Evolutionary conservation across 2,888 invertebrate genomes (phyloP), one percentile per base, ranked within the genome.

Genomic region (Dryomyza anilis): DNA sequence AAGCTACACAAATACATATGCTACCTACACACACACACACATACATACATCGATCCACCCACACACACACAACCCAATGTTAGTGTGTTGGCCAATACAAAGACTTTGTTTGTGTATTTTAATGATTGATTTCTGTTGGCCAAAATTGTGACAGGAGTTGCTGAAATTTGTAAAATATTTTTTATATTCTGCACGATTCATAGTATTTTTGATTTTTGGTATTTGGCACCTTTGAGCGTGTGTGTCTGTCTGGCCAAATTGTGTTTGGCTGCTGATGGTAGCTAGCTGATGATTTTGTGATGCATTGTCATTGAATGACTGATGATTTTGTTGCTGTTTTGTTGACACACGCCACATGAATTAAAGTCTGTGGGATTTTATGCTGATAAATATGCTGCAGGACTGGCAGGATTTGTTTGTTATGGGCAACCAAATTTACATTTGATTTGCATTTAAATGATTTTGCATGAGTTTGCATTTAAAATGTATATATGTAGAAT

Each of bases 21-120:
- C 8, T 16, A 50, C 67, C 52, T 65, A 69, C 29, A 63, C 68
- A 67, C 68, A 68, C 70, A 72, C 66, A 64, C 66, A 60, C 56
- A 45, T 46, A 39, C 57, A 58, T 58, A 56, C 43, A 27, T 45
- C 25, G 16, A 43, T 48, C 19, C 33, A 60, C 12, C 45, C 43
- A 55, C 39, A 63, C 16, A 30, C 52, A 50, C 52, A 45, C 21
- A 61, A 39, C 53, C 27, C 39, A 45, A 3, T 25, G 27, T 25
- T 50, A 25, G 50, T 25, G 23, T 25, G 7, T 33, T 6, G 6
- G 33, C 12, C 12, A n/a, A n/a, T n/a, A n/a, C n/a, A n/a, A n/a
- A n/a, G n/a, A 3, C n/a, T 39, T 39, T 33, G 33, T 33, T 39
- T 39, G 39, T 43, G 43, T 16, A 27, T 53, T 53, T 16, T 16